Evolutionary conservation across 2,888 invertebrate species (phyloP).

Genomic region (Ormyrus labotus): DNA sequence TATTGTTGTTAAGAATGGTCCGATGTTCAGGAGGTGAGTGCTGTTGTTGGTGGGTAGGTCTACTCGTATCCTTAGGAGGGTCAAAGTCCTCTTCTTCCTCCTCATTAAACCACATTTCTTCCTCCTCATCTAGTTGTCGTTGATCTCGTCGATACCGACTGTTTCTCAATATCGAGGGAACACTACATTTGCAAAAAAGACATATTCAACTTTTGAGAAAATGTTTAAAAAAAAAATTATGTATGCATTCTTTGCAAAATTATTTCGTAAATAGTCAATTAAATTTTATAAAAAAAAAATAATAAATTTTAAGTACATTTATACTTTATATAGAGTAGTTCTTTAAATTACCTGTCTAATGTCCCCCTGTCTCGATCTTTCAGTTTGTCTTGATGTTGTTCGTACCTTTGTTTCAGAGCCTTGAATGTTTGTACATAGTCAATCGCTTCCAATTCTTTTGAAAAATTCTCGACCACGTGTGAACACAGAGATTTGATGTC

Average conservation of each 20-base stretch:
- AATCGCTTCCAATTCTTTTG: constrained; percentile 94
- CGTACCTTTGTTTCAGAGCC: constrained; percentile 91
- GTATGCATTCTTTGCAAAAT: neutral
- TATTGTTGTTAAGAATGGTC: constrained; percentile 67
- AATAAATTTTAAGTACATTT: neutral
- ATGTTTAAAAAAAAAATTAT: neutral
- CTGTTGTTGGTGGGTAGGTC: constrained; percentile 45
- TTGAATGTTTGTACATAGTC: constrained; percentile 99
- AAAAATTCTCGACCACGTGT: constrained; percentile 97
- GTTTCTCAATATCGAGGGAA: constrained; percentile 88
- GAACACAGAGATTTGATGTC: constrained; percentile 93
- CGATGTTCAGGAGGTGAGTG: constrained; percentile 44
- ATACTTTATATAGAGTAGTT: neutral
- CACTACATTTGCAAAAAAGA: constrained; percentile 75
- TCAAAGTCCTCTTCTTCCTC: constrained; percentile 90
- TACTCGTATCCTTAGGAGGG: constrained; percentile 61
- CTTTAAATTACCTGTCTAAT: constrained; percentile 79
- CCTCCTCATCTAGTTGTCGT: constrained; percentile 96
- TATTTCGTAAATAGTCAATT: neutral
- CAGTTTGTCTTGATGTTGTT: constrained; percentile 93
- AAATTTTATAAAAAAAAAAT: neutral
- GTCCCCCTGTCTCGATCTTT: constrained; percentile 90
- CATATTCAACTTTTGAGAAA: neutral
- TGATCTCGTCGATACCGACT: constrained; percentile 93
- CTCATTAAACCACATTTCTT: constrained; percentile 99